phyloP scores from a whole-genome alignment of 2,113 vertebrate species.

The Lota lota region DNA sequence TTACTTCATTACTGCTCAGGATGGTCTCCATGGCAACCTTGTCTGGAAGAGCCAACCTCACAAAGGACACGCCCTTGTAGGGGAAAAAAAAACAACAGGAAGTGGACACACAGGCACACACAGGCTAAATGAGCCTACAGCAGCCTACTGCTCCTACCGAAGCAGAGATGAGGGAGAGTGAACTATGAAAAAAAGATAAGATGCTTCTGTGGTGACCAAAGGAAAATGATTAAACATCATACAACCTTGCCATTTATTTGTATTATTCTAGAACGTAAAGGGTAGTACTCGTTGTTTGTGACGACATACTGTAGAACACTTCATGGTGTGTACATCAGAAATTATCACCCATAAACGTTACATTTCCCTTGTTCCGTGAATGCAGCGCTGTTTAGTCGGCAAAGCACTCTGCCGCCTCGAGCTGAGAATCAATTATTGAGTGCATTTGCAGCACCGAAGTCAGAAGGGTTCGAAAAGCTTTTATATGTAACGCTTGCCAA shows the following conservation, averaged over 20 bases:
- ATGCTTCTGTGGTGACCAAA: too few relatives aligned
- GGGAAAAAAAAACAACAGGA: constrained; percentile 60
- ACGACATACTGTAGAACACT: too few relatives aligned
- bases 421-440: constrained; percentile 55
- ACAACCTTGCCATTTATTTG: too few relatives aligned
- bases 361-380: constrained; percentile 2
- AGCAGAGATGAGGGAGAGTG: too few relatives aligned
- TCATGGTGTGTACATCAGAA: too few relatives aligned
- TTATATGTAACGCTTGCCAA: neutral
- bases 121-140: too few relatives aligned
- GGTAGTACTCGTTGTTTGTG: too few relatives aligned
- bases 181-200: neutral
- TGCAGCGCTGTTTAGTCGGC: constrained; percentile 16
- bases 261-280: too few relatives aligned
- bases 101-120: constrained; percentile 15
- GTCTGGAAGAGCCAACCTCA: constrained; percentile 44
- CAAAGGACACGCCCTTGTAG: constrained; percentile 61
- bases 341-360: too few relatives aligned
- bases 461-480: constrained; percentile 20
- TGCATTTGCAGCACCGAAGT: constrained; percentile 24
- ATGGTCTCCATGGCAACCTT: constrained; percentile 67
- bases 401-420: constrained; percentile 39
- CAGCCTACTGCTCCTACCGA: too few relatives aligned
- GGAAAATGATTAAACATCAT: too few relatives aligned
- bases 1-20: constrained; percentile 53